Base-by-base conservation (phyloP, 1,140 invertebrate species). In the Euura lappo region DNA sequence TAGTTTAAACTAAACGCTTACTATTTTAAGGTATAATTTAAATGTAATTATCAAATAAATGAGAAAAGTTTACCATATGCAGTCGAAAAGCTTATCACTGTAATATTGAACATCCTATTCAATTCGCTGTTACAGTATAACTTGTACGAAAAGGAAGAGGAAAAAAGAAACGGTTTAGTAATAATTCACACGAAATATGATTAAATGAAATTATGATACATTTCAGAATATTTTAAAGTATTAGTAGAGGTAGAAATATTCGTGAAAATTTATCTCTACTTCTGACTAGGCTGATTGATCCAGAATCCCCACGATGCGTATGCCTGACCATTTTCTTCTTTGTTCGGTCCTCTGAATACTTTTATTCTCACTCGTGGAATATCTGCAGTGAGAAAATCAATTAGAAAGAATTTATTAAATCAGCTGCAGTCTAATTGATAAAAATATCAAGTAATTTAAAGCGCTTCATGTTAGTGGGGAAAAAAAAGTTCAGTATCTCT, bases 281-380 rank as follows among this genome's bases (percentile, higher is more conserved):
- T 60, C 3, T 10, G 43, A 70, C 68, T 78, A 11, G 92, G 92
- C 78, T 93, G 93, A 76, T 93, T 93, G 13, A 93, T 90, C 92
- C 92, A 93, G 79, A 91, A 93, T 10, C 93, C 93, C 91, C 93
- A 93, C 0, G 91, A 91, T 42, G 92, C 91, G 74, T 87, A 91
- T 72, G 84, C 76, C 71, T 89, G 83, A 71, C 91, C 90, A 2
- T 91, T 89, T 71, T 89, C 88, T 75, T 90, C 87, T 71, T 91
- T 88, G 0, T 88, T 89, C 0, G 92, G 91, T 3, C 92, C 92
- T 71, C 92, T 83, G 81, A 92, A 94, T 2, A 93, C 92, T 84
- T 93, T 93, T 69, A 93, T 93, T 84, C 92, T 92, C 0, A 94
- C 92, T 42, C 91, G 83, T n/a, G 90, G 89, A 70, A 87, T 79